phyloP scores from a whole-genome alignment of 2,113 vertebrate species.

The Scartelaos histophorus region DNA sequence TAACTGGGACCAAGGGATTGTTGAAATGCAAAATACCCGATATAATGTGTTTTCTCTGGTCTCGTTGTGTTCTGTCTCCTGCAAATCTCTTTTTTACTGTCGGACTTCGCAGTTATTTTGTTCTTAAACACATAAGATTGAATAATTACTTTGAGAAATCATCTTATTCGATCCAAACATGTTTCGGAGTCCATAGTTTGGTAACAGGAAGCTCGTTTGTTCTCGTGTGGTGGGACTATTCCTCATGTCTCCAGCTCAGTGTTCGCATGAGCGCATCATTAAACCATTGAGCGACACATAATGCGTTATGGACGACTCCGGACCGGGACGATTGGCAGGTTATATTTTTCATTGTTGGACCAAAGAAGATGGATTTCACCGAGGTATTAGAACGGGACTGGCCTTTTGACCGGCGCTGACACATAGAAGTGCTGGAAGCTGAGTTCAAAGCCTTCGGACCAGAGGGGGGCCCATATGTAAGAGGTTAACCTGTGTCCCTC shows the following conservation, averaged over 20 bases:
- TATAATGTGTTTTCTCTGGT: too few species aligned
- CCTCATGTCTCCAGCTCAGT: neutral
- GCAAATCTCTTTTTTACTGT: too few species aligned
- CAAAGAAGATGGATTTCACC: constrained; percentile 6
- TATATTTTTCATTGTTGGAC: constrained; percentile 1
- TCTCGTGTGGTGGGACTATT: neutral
- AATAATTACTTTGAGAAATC: neutral
- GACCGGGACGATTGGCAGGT: neutral
- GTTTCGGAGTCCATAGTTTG: neutral
- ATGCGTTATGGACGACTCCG: constrained; percentile 10
- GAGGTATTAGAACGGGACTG: neutral
- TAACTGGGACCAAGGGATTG: too few species aligned
- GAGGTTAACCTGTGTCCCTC: constrained; percentile 2
- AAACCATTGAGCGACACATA: constrained; percentile 2
- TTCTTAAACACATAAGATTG: neutral
- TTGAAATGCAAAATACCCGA: too few species aligned
- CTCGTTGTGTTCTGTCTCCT: too few species aligned
- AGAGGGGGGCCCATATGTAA: neutral
- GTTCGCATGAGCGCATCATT: constrained; percentile 11
- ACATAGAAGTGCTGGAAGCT: too few species aligned
- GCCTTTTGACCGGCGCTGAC: constrained; percentile 3
- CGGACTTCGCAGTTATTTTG: too few species aligned
- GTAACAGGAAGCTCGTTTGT: neutral
- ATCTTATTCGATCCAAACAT: neutral
- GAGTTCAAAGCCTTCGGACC: constrained; percentile 4